Percentiles rank a stretch among this genome's conserved stretches.
Evolutionary conservation across 2,113 vertebrate species (phyloP).

Genomic region (Dolichotis patagonum): DNA sequence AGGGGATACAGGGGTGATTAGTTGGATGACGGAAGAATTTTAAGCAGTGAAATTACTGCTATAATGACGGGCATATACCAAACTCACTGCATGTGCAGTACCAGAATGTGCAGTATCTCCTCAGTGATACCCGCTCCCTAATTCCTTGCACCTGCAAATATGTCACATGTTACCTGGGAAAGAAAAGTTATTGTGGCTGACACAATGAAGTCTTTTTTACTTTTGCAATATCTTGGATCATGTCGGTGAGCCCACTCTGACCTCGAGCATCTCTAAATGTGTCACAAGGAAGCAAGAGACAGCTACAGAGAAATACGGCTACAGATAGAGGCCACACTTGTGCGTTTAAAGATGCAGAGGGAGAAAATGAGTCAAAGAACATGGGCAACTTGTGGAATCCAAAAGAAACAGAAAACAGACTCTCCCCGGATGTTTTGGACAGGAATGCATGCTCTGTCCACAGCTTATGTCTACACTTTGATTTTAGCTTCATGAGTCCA

Average conservation of each 20-base stretch:
- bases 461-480: neutral
- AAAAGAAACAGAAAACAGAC: too few species aligned
- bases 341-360: neutral
- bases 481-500: neutral
- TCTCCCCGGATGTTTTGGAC: neutral
- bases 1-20: neutral
- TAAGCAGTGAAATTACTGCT: neutral
- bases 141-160: neutral
- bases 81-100: neutral
- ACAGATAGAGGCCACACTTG: too few species aligned
- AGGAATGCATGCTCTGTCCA: neutral
- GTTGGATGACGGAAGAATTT: neutral
- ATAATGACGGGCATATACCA: neutral
- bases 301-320: too few species aligned
- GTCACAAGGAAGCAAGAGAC: neutral
- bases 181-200: fast-evolving
- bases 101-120: neutral
- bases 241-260: too few species aligned
- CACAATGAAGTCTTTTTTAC: neutral
- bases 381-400: neutral
- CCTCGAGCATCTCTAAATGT: neutral
- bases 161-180: neutral
- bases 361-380: fast-evolving
- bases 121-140: too few species aligned
- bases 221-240: neutral